Percentiles rank a stretch among this genome's conserved stretches.
Evolutionary conservation across 2,113 vertebrate genomes (phyloP).

Genomic region (Indri indri): DNA sequence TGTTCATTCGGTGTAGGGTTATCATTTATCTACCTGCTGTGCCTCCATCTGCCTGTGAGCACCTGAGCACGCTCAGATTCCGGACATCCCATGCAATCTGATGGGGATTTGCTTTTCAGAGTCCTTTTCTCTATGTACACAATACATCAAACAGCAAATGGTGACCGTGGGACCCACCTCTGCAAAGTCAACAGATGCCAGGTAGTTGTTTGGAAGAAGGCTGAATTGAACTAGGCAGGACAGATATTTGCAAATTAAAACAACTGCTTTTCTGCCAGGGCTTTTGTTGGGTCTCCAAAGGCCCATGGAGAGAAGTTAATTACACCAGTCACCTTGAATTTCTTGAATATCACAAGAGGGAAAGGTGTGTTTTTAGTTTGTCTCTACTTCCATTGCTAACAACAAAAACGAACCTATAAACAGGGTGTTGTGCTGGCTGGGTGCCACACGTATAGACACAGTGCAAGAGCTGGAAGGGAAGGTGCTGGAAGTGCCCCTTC

Average conservation of each 20-base stretch:
- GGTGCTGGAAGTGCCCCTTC: background rate
- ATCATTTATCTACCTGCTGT: constrained; percentile 68
- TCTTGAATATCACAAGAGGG: constrained; percentile 32
- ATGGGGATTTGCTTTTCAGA: background rate
- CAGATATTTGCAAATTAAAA: constrained; percentile 71
- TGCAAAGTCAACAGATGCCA: constrained; percentile 61
- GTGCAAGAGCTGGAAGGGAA: background rate
- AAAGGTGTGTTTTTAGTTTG: constrained; percentile 32
- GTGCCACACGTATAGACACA: fast-evolving
- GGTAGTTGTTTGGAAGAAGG: constrained; percentile 38
- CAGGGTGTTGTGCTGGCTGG: background rate
- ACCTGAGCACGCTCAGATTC: background rate
- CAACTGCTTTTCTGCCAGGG: constrained; percentile 41
- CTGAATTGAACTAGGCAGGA: constrained; percentile 62
- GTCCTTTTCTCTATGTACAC: constrained; percentile 7
- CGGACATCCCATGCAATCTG: background rate
- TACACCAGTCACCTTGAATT: constrained; percentile 72
- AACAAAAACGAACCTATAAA: background rate
- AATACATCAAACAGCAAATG: background rate
- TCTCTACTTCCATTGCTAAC: constrained; percentile 7
- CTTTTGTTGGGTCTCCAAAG: constrained; percentile 47
- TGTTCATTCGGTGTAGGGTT: constrained; percentile 60
- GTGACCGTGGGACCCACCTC: background rate
- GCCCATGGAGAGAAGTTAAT: constrained; percentile 59
- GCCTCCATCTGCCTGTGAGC: constrained; percentile 75